Evolutionary conservation across 2,113 vertebrate genomes (phyloP), one percentile per base, ranked within the genome.

Genomic region (Entelurus aequoreus): DNA sequence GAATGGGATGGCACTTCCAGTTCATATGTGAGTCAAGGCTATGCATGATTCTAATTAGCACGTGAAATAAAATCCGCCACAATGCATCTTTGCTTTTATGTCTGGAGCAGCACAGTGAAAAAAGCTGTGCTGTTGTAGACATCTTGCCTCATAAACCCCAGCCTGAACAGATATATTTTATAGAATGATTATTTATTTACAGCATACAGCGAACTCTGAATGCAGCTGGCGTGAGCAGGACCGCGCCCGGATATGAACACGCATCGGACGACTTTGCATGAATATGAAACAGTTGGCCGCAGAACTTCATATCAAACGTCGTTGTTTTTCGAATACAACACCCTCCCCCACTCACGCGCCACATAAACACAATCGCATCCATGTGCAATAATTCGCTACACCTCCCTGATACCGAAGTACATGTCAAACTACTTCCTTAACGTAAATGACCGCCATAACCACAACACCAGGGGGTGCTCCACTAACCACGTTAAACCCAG

Each of bases 381-480:
- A 11, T 71, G 59, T 59, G 63, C 28, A 48, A 48, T 76, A 75
- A 80, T 69, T n/a, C n/a, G n/a, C n/a, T n/a, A n/a, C n/a, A n/a
- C n/a, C n/a, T n/a, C n/a, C n/a, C n/a, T n/a, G n/a, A n/a, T n/a
- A n/a, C n/a, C n/a, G n/a, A n/a, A n/a, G n/a, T n/a, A n/a, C n/a
- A n/a, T n/a, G n/a, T n/a, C n/a, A n/a, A n/a, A n/a, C n/a, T n/a
- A n/a, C n/a, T n/a, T n/a, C n/a, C n/a, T n/a, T n/a, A n/a, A n/a
- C n/a, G n/a, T n/a, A n/a, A n/a, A n/a, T n/a, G n/a, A n/a, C n/a
- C n/a, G n/a, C n/a, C n/a, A n/a, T n/a, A n/a, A n/a, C n/a, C n/a
- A n/a, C n/a, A n/a, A n/a, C n/a, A n/a, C n/a, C n/a, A n/a, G n/a
- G n/a, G n/a, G n/a, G n/a, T n/a, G n/a, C n/a, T n/a, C n/a, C n/a